Evolutionary conservation across 2,888 invertebrate genomes (phyloP).

Genomic region (Falcaria lacertinaria): DNA sequence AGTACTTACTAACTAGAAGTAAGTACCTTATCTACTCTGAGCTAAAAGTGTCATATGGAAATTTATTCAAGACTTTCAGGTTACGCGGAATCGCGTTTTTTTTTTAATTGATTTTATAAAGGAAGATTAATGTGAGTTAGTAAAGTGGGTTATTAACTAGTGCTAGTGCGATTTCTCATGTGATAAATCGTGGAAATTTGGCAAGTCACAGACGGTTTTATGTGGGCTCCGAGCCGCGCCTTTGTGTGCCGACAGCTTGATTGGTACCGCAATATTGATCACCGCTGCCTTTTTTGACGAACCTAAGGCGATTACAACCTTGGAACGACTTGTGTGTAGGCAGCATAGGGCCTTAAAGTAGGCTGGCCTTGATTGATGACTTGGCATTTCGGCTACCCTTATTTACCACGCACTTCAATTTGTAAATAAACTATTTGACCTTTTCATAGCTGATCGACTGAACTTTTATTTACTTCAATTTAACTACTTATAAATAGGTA

Average conservation of each 20-base stretch:
- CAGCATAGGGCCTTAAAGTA: constrained; percentile 3
- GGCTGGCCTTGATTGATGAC: not conserved
- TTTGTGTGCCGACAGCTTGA: constrained; percentile 23
- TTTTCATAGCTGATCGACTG: too few relatives aligned
- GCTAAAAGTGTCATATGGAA: too few relatives aligned
- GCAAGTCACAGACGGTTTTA: constrained; percentile 17
- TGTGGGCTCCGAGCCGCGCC: constrained; percentile 18
- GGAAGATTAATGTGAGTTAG: not conserved
- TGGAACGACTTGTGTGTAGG: constrained; percentile 6
- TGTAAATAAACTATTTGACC: not conserved
- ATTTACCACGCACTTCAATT: not conserved
- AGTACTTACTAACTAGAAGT: too few relatives aligned
- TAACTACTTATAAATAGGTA: too few relatives aligned
- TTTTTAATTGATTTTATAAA: not conserved
- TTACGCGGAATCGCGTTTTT: too few relatives aligned
- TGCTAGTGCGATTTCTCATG: constrained; percentile 4
- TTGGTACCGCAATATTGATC: constrained; percentile 32
- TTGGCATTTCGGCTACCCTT: not conserved
- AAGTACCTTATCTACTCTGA: too few relatives aligned
- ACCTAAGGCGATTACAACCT: constrained; percentile 7
- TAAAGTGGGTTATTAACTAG: not conserved
- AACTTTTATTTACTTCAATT: too few relatives aligned
- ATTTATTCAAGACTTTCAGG: too few relatives aligned
- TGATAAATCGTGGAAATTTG: constrained; percentile 8
- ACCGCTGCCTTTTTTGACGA: constrained; percentile 23